Percentiles rank a stretch among this genome's conserved stretches.
phyloP scores from a whole-genome alignment of 2,797 vertebrate species.

The Mus minutoides region DNA sequence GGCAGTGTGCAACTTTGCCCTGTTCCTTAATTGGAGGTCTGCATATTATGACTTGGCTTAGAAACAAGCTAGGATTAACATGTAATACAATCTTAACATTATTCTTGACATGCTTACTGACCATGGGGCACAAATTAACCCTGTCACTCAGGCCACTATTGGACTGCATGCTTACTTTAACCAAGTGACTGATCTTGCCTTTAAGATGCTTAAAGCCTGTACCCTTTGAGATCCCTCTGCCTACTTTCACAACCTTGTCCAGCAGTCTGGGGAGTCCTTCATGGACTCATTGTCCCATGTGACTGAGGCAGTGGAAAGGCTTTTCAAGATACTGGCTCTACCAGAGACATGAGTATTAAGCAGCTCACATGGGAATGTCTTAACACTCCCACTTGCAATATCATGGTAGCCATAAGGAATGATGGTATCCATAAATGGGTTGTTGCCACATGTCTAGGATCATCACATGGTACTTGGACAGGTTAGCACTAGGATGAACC shows the following conservation, averaged over 20 bases:
- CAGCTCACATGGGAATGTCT: background rate
- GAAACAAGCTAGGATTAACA: no score
- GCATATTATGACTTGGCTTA: background rate
- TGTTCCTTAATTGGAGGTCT: background rate
- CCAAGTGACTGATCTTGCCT: background rate
- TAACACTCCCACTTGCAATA: background rate
- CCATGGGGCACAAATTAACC: background rate
- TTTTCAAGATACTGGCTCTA: background rate
- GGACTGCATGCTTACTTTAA: background rate
- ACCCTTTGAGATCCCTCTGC: background rate
- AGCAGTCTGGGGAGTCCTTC: background rate
- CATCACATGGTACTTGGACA: no score
- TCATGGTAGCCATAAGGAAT: background rate
- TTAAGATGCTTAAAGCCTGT: background rate
- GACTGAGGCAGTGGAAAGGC: background rate
- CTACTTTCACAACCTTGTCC: background rate
- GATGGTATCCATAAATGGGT: background rate
- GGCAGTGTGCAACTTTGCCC: background rate
- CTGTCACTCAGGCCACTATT: background rate
- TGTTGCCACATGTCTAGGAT: no score
- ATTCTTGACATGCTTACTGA: background rate
- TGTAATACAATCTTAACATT: background rate
- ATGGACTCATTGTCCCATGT: background rate
- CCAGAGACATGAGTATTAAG: background rate
- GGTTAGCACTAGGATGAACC: no score